Evolutionary conservation across 1,140 invertebrate genomes (phyloP).

Genomic region (Plodia interpunctella): DNA sequence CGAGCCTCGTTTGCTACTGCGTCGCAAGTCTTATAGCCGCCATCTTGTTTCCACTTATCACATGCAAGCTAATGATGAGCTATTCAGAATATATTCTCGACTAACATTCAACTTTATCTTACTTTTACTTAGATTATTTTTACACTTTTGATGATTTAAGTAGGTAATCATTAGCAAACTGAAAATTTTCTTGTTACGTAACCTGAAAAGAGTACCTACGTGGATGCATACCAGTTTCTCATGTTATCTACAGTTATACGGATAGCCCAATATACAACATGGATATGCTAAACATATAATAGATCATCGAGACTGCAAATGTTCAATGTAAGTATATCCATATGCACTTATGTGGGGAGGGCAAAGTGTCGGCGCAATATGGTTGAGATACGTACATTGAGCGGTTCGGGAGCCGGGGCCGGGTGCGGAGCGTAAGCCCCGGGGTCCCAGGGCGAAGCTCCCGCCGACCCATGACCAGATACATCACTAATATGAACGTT

Average conservation of each 20-base stretch:
- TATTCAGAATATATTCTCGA: neutral
- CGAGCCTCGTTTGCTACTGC: constrained; percentile 34
- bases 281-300: constrained; percentile 40
- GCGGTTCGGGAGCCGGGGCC: constrained; percentile 47
- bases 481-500: constrained; percentile 68
- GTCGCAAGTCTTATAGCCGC: constrained; percentile 63
- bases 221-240: constrained; percentile 20
- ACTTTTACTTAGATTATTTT: constrained; percentile 8
- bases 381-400: constrained; percentile 69
- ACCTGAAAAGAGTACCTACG: constrained; percentile 24
- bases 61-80: constrained; percentile 25
- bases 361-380: constrained; percentile 65
- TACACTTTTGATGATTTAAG: neutral
- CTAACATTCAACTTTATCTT: neutral
- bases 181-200: constrained; percentile 24
- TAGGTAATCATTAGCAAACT: neutral
- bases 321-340: constrained; percentile 36
- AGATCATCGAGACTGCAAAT: constrained; percentile 39
- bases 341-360: constrained; percentile 44
- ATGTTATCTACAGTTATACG: constrained; percentile 17
- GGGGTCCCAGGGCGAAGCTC: constrained; percentile 52
- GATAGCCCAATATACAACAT: constrained; percentile 40
- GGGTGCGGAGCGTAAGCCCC: constrained; percentile 47
- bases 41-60: constrained; percentile 60
- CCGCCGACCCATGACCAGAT: constrained; percentile 62